Percentiles rank a stretch among this genome's conserved stretches.
These are phyloP conservation scores for Rhea americana DNA, from an alignment of 2,113 vertebrate genomes.

Conservation along the genomic window DNA sequence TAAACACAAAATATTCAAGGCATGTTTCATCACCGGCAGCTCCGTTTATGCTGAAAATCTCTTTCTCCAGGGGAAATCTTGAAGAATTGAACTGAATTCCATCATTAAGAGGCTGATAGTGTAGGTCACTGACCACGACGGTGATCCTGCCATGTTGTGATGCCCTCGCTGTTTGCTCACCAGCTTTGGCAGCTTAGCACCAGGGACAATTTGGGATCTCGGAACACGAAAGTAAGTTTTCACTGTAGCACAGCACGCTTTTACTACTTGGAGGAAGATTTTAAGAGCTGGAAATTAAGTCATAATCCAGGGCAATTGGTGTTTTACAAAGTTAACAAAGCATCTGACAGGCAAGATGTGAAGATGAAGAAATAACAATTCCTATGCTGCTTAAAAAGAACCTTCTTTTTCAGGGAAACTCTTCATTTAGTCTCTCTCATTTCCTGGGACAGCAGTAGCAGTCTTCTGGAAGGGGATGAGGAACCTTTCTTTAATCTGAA, in stretches of 20 bases:
- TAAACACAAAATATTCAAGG: background rate
- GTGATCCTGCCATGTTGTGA: background rate
- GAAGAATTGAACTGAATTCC: background rate
- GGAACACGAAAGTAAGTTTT: background rate
- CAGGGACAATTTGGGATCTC: background rate
- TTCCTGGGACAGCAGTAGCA: background rate
- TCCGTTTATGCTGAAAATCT: background rate
- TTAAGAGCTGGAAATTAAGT: too few relatives aligned
- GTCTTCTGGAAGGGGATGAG: background rate
- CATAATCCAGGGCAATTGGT: too few relatives aligned
- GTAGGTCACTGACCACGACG: accelerated
- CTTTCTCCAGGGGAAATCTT: background rate
- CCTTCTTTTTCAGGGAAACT: background rate
- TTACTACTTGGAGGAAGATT: background rate
- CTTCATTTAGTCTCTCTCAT: background rate
- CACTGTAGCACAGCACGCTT: background rate
- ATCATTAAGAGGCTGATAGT: accelerated
- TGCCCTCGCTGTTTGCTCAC: background rate
- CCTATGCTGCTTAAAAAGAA: background rate
- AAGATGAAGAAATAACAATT: background rate
- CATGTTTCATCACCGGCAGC: background rate
- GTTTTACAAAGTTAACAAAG: background rate
- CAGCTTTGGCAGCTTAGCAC: background rate
- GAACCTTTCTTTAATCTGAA: background rate
- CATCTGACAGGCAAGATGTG: background rate